Evolutionary conservation across 2,888 invertebrate species (phyloP).

Genomic region (Steromphala cineraria): DNA sequence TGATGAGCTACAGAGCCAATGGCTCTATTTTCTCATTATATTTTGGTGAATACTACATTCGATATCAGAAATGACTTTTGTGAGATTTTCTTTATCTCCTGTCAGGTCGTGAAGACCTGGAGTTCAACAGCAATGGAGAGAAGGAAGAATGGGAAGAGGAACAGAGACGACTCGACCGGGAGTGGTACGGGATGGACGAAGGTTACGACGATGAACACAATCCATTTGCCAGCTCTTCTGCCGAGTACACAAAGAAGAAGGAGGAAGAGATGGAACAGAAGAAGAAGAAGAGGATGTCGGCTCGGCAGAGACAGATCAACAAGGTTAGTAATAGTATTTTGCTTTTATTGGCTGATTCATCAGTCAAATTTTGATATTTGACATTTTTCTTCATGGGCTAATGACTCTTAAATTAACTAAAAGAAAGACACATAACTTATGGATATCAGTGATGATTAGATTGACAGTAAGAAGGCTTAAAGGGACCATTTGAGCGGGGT

Average conservation of each 20-base stretch:
- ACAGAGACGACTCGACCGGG: slow-evolving; percentile 82
- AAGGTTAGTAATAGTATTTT: slow-evolving; percentile 77
- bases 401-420: no score
- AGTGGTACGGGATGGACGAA: slow-evolving; percentile 98
- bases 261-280: slow-evolving; percentile 93
- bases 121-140: slow-evolving; percentile 80
- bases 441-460: no score
- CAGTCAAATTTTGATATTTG: no score
- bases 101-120: slow-evolving; percentile 44
- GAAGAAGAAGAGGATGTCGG: slow-evolving; percentile 93
- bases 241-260: slow-evolving; percentile 94
- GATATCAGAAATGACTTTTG: no score
- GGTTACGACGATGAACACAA: slow-evolving; percentile 86
- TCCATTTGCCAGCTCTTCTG: slow-evolving; percentile 89
- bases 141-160: slow-evolving; percentile 73
- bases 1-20: no score
- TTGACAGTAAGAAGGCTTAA: no score
- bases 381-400: no score
- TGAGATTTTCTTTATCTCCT: no score
- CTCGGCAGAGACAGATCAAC: slow-evolving; percentile 96
- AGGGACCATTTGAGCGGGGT: no score
- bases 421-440: no score
- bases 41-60: no score
- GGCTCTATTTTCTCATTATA: no score
- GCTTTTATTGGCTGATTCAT: neutral